A percentile compares a stretch with the other conserved stretches of the same genome.
Conservation (phyloP, 2,797 vertebrate genomes). For the Microctenopoma lineatum region DNA sequence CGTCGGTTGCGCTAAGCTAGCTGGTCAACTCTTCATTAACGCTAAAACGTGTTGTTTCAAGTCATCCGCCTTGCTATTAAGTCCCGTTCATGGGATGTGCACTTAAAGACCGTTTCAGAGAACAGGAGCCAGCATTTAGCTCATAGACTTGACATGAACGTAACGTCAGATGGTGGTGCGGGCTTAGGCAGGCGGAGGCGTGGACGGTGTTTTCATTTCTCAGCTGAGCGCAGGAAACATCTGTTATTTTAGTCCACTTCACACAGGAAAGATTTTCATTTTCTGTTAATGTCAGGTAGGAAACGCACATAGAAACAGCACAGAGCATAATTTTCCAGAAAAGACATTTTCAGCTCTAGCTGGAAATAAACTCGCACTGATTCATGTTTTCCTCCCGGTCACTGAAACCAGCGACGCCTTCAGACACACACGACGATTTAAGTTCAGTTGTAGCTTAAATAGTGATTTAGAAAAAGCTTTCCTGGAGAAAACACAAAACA, state of each 20-base stretch:
- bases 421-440: too few species aligned
- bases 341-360: too few species aligned
- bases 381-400: too few species aligned
- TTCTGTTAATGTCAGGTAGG: too few species aligned
- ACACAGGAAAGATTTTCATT: neutral
- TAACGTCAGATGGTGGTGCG: neutral
- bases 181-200: conserved; percentile 50
- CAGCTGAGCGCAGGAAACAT: neutral
- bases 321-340: too few species aligned
- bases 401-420: too few species aligned
- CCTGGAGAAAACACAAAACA: too few species aligned
- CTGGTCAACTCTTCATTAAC: conserved; percentile 6
- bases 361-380: too few species aligned
- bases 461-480: too few species aligned
- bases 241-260: neutral
- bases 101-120: neutral
- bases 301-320: too few species aligned
- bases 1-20: conserved; percentile 30
- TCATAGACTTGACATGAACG: too few species aligned
- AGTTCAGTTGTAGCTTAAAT: too few species aligned
- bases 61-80: neutral
- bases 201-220: conserved; percentile 48
- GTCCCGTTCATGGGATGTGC: neutral
- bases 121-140: neutral
- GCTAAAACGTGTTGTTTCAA: neutral